A percentile compares a stretch with the other conserved stretches of the same genome.
phyloP scores from a whole-genome alignment of 2,113 vertebrate species.

The Psittacula cyanocephala region DNA sequence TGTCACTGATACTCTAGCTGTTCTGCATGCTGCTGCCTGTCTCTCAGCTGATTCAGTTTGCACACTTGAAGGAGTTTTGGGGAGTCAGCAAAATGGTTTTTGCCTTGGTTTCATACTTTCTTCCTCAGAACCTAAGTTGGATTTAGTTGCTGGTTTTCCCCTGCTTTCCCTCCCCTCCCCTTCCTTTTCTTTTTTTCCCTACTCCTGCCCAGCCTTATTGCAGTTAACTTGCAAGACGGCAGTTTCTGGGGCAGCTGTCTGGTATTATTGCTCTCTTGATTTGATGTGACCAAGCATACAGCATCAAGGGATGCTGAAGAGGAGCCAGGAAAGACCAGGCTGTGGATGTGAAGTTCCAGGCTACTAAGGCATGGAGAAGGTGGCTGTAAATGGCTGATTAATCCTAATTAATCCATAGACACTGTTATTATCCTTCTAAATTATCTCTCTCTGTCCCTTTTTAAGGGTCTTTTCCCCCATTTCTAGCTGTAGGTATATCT shows the following conservation, averaged over 20 bases:
- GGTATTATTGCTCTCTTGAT: background rate
- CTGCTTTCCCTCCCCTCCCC: fast-evolving
- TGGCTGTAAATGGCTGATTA: background rate
- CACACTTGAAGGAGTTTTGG: background rate
- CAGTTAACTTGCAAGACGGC: background rate
- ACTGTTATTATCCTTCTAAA: background rate
- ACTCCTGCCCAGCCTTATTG: no score
- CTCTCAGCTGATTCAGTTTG: background rate
- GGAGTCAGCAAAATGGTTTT: background rate
- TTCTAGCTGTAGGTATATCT: background rate
- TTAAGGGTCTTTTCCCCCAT: background rate
- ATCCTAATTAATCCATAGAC: background rate
- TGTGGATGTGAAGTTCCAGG: background rate
- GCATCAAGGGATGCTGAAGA: background rate
- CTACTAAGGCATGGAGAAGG: background rate
- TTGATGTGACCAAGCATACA: background rate
- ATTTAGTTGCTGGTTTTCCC: background rate
- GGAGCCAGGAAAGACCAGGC: background rate
- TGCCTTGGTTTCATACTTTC: background rate
- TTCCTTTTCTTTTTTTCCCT: fast-evolving
- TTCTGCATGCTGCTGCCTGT: background rate
- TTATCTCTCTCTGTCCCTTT: background rate
- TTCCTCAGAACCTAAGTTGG: background rate
- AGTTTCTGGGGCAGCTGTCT: background rate
- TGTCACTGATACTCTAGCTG: background rate